These are phyloP conservation scores for Dromius quadrimaculatus DNA, from an alignment of 2,888 invertebrate species.

Conservation along the genomic window DNA sequence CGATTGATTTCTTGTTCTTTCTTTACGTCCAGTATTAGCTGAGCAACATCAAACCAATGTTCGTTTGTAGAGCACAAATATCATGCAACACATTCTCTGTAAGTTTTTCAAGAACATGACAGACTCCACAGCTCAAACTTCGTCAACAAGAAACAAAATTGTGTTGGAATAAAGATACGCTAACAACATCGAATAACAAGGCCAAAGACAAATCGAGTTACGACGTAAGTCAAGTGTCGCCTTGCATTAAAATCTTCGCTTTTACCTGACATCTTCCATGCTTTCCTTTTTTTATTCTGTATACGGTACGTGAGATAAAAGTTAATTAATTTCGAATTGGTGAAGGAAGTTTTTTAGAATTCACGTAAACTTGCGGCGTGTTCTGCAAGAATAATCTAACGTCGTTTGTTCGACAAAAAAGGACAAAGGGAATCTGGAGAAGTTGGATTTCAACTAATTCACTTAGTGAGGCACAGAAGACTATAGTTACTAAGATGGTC, in stretches of 20 bases:
- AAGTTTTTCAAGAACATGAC: no score
- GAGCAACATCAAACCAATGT: no score
- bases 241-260: conserved; percentile 26
- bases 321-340: conserved; percentile 42
- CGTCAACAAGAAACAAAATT: conserved; percentile 7
- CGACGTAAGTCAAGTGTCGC: conserved; percentile 30
- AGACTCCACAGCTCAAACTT: background rate
- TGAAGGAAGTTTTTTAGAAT: conserved; percentile 14
- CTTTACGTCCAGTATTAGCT: no score
- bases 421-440: conserved; percentile 11
- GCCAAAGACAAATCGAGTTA: conserved; percentile 42
- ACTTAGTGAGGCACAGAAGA: conserved; percentile 36
- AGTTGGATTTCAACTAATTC: conserved; percentile 39
- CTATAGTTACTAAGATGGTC: no score
- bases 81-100: no score
- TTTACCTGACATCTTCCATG: conserved; percentile 4
- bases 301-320: conserved; percentile 38
- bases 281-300: background rate
- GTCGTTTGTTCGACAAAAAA: conserved; percentile 7
- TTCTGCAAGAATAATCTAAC: conserved; percentile 14
- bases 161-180: conserved; percentile 17
- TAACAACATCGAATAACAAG: conserved; percentile 38
- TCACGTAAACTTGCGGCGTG: background rate
- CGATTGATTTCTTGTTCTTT: no score
- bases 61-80: no score